Percentiles rank a stretch among this genome's conserved stretches.
Conservation (phyloP, 2,113 vertebrate species). For the Circaetus gallicus region DNA sequence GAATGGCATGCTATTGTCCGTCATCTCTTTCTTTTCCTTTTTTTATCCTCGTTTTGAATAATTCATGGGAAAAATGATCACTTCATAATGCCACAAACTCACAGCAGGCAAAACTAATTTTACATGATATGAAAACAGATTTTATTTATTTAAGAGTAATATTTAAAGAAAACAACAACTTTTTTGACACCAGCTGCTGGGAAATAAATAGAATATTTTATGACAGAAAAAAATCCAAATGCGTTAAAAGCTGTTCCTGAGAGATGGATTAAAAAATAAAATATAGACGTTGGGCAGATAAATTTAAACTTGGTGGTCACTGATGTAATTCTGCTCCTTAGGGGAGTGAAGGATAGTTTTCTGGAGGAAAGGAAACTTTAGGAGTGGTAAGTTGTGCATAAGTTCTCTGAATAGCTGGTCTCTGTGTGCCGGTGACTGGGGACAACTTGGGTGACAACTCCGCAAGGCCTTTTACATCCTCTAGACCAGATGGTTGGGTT, state of each 20-base stretch:
- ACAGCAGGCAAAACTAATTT: constrained; percentile 83
- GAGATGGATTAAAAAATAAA: constrained; percentile 62
- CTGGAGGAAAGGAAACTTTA: not conserved
- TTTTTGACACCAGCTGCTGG: constrained; percentile 82
- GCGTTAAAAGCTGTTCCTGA: constrained; percentile 73
- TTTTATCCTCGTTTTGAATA: constrained; percentile 79
- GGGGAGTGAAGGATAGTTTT: not conserved
- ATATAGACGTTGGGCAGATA: constrained; percentile 57
- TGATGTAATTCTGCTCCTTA: not conserved
- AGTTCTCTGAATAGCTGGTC: not conserved
- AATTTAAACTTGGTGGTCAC: constrained; percentile 65
- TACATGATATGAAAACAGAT: constrained; percentile 80
- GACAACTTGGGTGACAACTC: not conserved
- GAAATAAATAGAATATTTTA: constrained; percentile 84
- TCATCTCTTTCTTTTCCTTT: constrained; percentile 54
- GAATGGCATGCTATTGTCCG: constrained; percentile 67
- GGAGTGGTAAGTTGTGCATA: not conserved
- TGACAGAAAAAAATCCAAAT: constrained; percentile 75
- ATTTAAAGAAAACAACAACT: constrained; percentile 83
- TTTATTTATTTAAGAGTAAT: constrained; percentile 85
- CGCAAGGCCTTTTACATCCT: not conserved
- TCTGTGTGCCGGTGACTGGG: not conserved
- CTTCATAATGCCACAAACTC: constrained; percentile 79
- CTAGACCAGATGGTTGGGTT: not conserved
- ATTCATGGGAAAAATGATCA: constrained; percentile 81